These are phyloP conservation scores for Pogonognathellus flavescens DNA, from an alignment of 1,140 invertebrate species.

Conservation along the genomic window DNA sequence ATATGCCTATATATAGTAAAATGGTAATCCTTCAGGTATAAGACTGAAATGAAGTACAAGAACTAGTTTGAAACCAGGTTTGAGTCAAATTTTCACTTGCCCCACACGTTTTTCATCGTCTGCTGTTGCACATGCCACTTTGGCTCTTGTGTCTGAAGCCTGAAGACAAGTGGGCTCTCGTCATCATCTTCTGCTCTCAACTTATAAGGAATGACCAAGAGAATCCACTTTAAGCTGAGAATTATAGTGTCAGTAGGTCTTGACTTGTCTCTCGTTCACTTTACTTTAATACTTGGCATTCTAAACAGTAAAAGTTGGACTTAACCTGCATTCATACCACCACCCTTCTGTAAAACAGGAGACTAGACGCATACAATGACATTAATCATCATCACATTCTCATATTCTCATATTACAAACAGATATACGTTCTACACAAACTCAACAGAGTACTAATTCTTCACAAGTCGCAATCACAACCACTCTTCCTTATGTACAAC, in stretches of 20 bases:
- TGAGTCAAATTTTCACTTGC: slow-evolving; percentile 35
- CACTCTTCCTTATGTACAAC: neutral
- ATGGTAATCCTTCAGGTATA: neutral
- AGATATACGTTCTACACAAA: neutral
- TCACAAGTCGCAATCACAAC: neutral
- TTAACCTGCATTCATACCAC: slow-evolving; percentile 27
- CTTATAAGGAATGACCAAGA: slow-evolving; percentile 30
- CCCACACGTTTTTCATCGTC: slow-evolving; percentile 29
- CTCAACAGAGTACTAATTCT: neutral
- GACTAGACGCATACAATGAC: slow-evolving; percentile 14
- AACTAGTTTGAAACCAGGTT: slow-evolving; percentile 45
- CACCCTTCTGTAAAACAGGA: neutral
- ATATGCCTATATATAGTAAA: too few species aligned
- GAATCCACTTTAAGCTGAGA: slow-evolving; percentile 28
- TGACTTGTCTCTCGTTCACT: slow-evolving; percentile 11
- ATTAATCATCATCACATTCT: slow-evolving; percentile 11
- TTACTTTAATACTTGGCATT: slow-evolving; percentile 32
- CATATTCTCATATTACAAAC: neutral
- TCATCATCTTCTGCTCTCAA: neutral
- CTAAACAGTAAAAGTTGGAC: slow-evolving; percentile 17
- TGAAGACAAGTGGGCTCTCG: neutral
- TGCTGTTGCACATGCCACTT: neutral
- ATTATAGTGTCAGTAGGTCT: slow-evolving; percentile 50
- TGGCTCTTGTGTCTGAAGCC: neutral
- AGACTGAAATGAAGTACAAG: neutral